phyloP scores from a whole-genome alignment of 2,888 invertebrate genomes.

The Acleris cristana region DNA sequence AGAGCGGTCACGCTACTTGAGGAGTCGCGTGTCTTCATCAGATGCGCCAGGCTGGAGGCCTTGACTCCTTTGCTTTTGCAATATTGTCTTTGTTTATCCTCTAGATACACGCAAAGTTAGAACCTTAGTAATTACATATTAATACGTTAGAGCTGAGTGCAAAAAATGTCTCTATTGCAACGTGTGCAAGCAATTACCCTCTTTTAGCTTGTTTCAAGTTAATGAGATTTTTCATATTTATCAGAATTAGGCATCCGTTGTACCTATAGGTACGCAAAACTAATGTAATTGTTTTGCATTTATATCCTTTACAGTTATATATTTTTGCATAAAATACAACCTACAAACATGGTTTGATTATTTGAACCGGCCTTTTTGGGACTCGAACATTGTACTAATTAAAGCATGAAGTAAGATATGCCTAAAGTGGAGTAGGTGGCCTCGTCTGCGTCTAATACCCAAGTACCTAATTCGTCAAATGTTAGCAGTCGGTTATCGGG shows the following conservation, averaged over 20 bases:
- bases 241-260: no score
- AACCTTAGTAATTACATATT: background rate
- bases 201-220: no score
- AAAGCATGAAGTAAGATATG: background rate
- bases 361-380: background rate
- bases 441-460: constrained; percentile 55
- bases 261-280: no score
- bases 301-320: no score
- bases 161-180: no score
- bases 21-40: constrained; percentile 35
- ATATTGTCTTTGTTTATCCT: constrained; percentile 32
- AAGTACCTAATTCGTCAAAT: constrained; percentile 54
- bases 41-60: constrained; percentile 27
- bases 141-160: background rate
- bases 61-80: constrained; percentile 32
- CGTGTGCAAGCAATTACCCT: no score
- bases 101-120: constrained; percentile 17
- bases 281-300: no score
- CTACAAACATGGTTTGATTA: background rate
- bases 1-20: constrained; percentile 22
- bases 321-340: no score
- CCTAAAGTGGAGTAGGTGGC: constrained; percentile 45
- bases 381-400: background rate
- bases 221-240: no score
- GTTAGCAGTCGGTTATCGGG: constrained; percentile 44